Percentiles rank a stretch among this genome's conserved stretches.
These are phyloP conservation scores for Spodoptera picta DNA, from an alignment of 2,888 invertebrate species.

Conservation along the genomic window DNA sequence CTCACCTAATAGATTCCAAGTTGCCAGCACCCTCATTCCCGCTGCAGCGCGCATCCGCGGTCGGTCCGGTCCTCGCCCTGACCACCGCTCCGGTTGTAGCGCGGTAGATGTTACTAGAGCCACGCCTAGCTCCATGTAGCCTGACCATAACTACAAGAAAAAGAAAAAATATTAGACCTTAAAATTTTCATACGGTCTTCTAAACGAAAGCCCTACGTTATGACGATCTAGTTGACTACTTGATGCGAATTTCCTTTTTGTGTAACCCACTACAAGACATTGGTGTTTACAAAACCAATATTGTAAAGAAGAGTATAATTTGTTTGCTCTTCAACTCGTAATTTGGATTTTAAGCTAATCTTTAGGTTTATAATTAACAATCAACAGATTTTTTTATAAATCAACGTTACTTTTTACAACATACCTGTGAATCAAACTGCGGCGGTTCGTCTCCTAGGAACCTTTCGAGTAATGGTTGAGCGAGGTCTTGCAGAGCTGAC, in stretches of 20 bases:
- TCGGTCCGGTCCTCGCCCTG: conserved; percentile 80
- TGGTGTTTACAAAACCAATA: too few relatives aligned
- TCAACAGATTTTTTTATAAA: neutral
- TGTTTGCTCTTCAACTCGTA: too few relatives aligned
- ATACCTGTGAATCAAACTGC: conserved; percentile 93
- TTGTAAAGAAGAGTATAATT: too few relatives aligned
- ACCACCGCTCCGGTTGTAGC: conserved; percentile 80
- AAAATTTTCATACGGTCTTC: too few relatives aligned
- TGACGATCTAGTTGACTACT: too few relatives aligned
- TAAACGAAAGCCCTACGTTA: too few relatives aligned
- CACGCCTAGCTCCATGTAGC: conserved; percentile 84
- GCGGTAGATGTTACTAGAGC: conserved; percentile 81
- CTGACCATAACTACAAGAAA: conserved; percentile 85
- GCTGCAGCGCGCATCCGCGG: conserved; percentile 96
- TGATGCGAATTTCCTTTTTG: too few relatives aligned
- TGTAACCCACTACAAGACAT: too few relatives aligned
- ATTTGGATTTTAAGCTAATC: too few relatives aligned
- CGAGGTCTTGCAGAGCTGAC: conserved; percentile 95
- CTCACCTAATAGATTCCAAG: conserved; percentile 95
- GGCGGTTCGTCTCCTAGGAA: conserved; percentile 92
- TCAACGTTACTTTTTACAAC: neutral
- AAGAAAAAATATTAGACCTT: neutral
- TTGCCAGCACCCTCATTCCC: conserved; percentile 96
- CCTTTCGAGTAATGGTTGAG: conserved; percentile 95
- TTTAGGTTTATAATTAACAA: too few relatives aligned